Conservation (phyloP, 2,797 vertebrate species). For the Pangasius krempfi region DNA sequence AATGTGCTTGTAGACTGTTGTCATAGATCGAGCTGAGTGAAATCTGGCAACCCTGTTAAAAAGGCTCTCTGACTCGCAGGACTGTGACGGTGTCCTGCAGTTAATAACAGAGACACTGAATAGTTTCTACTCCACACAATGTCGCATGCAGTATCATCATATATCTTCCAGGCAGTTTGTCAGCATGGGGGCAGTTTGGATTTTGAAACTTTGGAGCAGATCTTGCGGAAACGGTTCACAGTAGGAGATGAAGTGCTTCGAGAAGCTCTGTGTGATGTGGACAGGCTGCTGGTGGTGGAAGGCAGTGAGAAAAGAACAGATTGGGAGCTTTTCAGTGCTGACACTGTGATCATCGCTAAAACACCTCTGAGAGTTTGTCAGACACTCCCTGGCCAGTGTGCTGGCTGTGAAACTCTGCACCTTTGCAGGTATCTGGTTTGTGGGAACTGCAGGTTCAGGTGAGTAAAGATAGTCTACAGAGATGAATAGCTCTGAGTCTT, state of each 20-base stretch:
- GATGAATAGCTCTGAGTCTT: neutral
- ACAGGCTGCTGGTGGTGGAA: slow-evolving; percentile 57
- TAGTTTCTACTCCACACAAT: slow-evolving; percentile 50
- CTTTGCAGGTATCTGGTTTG: slow-evolving; percentile 83
- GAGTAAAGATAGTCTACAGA: slow-evolving; percentile 42
- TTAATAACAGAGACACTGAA: neutral
- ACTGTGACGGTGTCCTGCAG: neutral
- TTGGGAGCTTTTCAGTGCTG: neutral
- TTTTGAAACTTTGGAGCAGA: slow-evolving; percentile 54
- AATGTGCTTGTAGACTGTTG: neutral
- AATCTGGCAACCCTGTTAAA: slow-evolving; percentile 15
- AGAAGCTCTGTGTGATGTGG: slow-evolving; percentile 60
- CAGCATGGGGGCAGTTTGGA: slow-evolving; percentile 68
- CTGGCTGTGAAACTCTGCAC: slow-evolving; percentile 77
- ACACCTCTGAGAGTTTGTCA: slow-evolving; percentile 78
- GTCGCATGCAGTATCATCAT: slow-evolving; percentile 50
- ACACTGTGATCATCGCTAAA: slow-evolving; percentile 69
- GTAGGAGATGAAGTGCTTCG: slow-evolving; percentile 50
- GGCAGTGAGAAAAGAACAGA: neutral
- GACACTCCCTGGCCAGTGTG: slow-evolving; percentile 60
- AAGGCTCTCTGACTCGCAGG: rapidly evolving
- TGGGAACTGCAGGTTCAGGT: slow-evolving; percentile 80
- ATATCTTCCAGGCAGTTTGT: slow-evolving; percentile 62
- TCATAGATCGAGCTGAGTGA: neutral
- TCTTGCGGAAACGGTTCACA: slow-evolving; percentile 48